Base-by-base conservation (phyloP, 1,140 invertebrate genomes). In the Penaeus vannamei region DNA sequence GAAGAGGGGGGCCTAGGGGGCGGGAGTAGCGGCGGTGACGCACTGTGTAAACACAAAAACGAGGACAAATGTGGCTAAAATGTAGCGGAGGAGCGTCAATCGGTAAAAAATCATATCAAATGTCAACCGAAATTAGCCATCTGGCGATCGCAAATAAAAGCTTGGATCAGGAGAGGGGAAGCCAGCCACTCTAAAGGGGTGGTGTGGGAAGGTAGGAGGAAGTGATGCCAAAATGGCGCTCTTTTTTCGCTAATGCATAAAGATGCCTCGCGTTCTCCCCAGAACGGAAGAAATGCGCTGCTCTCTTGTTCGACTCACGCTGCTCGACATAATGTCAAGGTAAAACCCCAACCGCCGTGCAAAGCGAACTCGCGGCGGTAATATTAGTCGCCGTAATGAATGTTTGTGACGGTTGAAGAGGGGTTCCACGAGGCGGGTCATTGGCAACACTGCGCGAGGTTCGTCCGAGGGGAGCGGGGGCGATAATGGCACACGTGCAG, bases 1-100 rank as follows among this genome's bases (percentile, higher is more conserved):
- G 91, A 91, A 90, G 91, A 92, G 91, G 90, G 32, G 86, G 91
- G 91, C 85, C 79, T 87, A 86, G 83, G 80, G 46, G 61, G 84
- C 77, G 85, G 77, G 80, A 66, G 61, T 14, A 62, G 26, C 79
- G 79, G 60, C 84, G 86, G 20, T 86, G 90, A 46, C 20, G 20
- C 17, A 46, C 36, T 10, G 46, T 23, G 42, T 53, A 53, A 82
- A 60, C 42, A 26, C 29, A 46, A 79, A 36, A 17, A 22, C 32
- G 76, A 36, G 32, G 29, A 20, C 32, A 7, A 26, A 26, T 19
- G 32, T 23, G 76, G 20, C 32, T 29, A 36, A 79, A 79, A 72
- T 46, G 17, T 23, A 61, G 53, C 23, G 46, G 83, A 17, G 29
- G 69, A 19, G 32, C 46, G 32, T 22, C 29, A 85, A 36, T 66